Percentiles rank a stretch among this genome's conserved stretches.
phyloP scores from a whole-genome alignment of 2,797 vertebrate species.

The Discoglossus pictus region DNA sequence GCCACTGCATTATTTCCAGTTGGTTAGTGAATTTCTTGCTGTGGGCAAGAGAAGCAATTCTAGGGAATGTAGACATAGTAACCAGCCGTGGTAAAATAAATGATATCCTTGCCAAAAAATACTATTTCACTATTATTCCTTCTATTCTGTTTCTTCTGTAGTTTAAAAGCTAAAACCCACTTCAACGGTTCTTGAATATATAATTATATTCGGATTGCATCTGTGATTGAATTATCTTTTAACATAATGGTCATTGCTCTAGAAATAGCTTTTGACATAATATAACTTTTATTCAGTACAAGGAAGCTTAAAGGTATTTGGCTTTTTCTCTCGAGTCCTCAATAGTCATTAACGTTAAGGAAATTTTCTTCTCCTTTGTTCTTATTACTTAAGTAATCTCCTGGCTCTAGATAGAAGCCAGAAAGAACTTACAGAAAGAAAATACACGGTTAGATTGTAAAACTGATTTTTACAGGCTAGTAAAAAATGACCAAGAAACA shows the following conservation, averaged over 20 bases:
- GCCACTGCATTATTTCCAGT: conserved; percentile 31
- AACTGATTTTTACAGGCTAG: conserved; percentile 28
- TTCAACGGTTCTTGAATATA: neutral
- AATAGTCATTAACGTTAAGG: conserved; percentile 37
- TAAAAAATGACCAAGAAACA: conserved; percentile 29
- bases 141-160: conserved; percentile 10
- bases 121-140: conserved; percentile 14
- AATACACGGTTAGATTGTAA: conserved; percentile 34
- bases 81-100: conserved; percentile 38
- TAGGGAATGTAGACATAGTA: conserved; percentile 25
- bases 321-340: conserved; percentile 8
- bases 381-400: conserved; percentile 43
- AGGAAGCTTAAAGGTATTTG: conserved; percentile 8
- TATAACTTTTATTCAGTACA: neutral
- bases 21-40: conserved; percentile 40
- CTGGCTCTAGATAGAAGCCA: conserved; percentile 31
- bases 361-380: conserved; percentile 30
- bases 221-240: neutral
- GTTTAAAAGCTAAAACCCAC: neutral
- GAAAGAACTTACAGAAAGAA: conserved; percentile 32
- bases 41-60: conserved; percentile 23
- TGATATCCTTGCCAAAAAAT: conserved; percentile 26
- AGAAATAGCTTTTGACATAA: neutral
- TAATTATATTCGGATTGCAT: neutral
- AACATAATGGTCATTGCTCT: neutral